phyloP scores from a whole-genome alignment of 2,113 vertebrate species.

The Macroglossus sobrinus region DNA sequence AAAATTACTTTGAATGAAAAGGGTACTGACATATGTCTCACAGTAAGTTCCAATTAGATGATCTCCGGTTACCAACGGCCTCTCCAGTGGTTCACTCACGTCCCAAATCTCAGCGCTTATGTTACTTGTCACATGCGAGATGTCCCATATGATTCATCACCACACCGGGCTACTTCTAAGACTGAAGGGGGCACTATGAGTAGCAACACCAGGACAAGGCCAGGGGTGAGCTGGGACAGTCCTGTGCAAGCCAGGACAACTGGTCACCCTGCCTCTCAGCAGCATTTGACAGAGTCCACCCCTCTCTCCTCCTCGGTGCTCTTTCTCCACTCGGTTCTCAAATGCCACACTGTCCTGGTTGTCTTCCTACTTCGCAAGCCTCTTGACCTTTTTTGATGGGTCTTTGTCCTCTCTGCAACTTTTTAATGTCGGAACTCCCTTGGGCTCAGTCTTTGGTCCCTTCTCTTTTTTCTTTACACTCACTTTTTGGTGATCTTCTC shows the following conservation, averaged over 20 bases:
- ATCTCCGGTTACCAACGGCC: neutral
- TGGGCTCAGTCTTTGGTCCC: neutral
- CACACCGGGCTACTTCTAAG: neutral
- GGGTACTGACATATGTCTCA: neutral
- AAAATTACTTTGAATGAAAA: neutral
- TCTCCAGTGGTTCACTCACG: neutral
- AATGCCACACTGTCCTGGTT: neutral
- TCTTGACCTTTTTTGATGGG: neutral
- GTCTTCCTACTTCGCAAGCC: neutral
- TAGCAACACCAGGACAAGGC: neutral
- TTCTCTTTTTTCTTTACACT: neutral
- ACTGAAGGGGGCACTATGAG: too few relatives aligned
- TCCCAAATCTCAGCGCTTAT: neutral
- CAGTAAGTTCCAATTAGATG: neutral
- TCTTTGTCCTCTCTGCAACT: neutral
- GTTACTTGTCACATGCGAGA: neutral
- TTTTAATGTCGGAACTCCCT: neutral
- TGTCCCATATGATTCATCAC: neutral
- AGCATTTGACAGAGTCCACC: neutral
- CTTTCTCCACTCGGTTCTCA: too few relatives aligned
- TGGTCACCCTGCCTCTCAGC: fast-evolving
- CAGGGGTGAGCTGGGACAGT: neutral
- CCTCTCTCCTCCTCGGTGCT: neutral
- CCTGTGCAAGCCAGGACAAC: neutral
- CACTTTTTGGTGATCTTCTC: neutral